Base-by-base conservation (phyloP, 2,113 vertebrate species). In the Psophia crepitans region DNA sequence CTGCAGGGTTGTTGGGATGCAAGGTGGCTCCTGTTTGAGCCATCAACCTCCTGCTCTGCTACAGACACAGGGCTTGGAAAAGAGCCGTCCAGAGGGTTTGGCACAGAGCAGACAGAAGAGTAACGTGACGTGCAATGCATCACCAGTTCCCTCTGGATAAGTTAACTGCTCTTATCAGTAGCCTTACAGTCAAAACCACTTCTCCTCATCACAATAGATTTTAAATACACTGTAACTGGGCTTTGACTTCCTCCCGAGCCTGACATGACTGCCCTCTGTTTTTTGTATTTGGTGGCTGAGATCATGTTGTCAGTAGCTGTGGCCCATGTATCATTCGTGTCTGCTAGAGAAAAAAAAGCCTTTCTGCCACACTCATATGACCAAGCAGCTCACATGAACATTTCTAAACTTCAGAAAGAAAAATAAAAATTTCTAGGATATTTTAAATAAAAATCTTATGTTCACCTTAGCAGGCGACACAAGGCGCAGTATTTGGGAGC, bases 91-190 rank as follows among this genome's bases (percentile, higher is more conserved):
- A 43, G 80, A 66, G 54, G 26, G 32, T 5, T 19, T 30, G n/a
- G 57, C 54, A 84, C 35, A n/a, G 17, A 73, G 18, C 27, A 82
- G 43, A 63, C 43, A 53, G 27, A 37, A 37, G 23, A 39, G 69
- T 33, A 54, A 77, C 27, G 37, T 2, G 1, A 27, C 43, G 28
- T 3, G 4, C 1, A 3, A 17, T 3, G 35, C 39, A 51, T 49
- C 65, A 48, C 5, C 0, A 0, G 4, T 8, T 85, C 43, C 57
- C 48, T 61, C 58, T 3, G 5, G 44, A 3, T 26, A 61, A 84
- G 18, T 43, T 32, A 80, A 57, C 54, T 77, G 63, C 71, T 87
- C 49, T 60, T 37, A 65, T 35, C 49, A 35, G 33, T 43, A 73
- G n/a, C 54, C 49, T 69, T 43, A 48, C 12, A 74, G 75, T 41